A percentile compares a stretch with the other conserved stretches of the same genome.
Conservation (phyloP, 2,888 invertebrate genomes). For the Portevinia maculata region DNA sequence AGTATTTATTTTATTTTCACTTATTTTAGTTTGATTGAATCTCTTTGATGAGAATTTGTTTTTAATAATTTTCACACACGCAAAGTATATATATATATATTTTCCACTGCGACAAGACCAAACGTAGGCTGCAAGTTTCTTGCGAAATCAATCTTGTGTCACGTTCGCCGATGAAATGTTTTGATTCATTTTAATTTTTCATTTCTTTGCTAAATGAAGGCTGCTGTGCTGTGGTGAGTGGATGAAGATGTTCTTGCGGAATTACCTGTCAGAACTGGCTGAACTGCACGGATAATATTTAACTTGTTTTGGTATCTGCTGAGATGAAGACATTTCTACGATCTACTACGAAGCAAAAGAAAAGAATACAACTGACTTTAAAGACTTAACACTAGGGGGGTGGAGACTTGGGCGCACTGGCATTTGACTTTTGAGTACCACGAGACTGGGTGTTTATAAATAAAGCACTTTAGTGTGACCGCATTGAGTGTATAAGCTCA, state of each 20-base stretch:
- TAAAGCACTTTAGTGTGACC: not conserved
- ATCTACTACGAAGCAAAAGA: conserved; percentile 27
- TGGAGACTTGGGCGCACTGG: conserved; percentile 45
- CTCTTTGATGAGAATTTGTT: conserved; percentile 8
- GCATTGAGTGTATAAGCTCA: too few relatives aligned
- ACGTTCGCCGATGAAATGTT: conserved; percentile 41
- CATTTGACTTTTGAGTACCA: not conserved
- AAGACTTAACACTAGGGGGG: not conserved
- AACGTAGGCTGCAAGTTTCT: conserved; percentile 23
- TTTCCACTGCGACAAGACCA: conserved; percentile 1
- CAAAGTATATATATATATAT: not conserved
- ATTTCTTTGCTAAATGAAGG: conserved; percentile 24
- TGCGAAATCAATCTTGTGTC: conserved; percentile 33
- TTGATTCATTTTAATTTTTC: conserved; percentile 29
- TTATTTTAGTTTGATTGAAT: conserved; percentile 6
- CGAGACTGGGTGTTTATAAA: not conserved
- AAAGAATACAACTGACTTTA: conserved; percentile 20
- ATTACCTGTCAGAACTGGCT: conserved; percentile 95
- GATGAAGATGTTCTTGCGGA: conserved; percentile 61
- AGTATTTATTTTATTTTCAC: conserved; percentile 3
- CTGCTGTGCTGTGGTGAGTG: conserved; percentile 19
- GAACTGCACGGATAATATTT: conserved; percentile 94
- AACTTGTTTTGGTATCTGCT: conserved; percentile 81
- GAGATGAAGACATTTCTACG: conserved; percentile 75
- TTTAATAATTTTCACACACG: conserved; percentile 9